These are phyloP conservation scores for Herminia tarsipennalis DNA, from an alignment of 2,888 invertebrate species.

Conservation along the genomic window DNA sequence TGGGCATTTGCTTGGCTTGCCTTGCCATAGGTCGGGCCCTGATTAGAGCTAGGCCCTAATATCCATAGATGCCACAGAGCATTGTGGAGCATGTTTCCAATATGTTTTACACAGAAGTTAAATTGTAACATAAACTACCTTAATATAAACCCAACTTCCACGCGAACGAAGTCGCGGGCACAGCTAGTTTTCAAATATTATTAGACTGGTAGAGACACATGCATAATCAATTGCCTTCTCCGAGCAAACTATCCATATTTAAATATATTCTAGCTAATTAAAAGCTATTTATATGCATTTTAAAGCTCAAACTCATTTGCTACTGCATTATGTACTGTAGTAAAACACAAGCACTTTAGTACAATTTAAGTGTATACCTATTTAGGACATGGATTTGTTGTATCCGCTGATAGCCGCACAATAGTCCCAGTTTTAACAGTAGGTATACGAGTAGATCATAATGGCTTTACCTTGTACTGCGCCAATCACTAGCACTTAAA, in stretches of 20 bases:
- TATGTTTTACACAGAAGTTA: too few relatives aligned
- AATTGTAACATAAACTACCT: too few relatives aligned
- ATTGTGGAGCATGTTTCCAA: too few relatives aligned
- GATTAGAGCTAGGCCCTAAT: too few relatives aligned
- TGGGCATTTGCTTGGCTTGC: too few relatives aligned
- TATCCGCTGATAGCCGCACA: constrained; percentile 60
- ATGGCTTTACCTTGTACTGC: constrained; percentile 79
- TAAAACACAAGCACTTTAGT: constrained; percentile 19
- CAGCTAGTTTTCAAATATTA: neutral
- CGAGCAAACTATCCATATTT: constrained; percentile 29
- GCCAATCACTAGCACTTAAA: constrained; percentile 65
- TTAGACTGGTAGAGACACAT: constrained; percentile 1
- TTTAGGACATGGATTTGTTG: constrained; percentile 52
- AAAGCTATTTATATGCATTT: constrained; percentile 26
- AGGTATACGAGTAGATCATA: constrained; percentile 72
- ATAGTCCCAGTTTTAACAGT: constrained; percentile 73
- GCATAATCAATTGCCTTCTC: constrained; percentile 21
- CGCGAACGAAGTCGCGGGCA: too few relatives aligned
- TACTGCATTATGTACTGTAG: constrained; percentile 13
- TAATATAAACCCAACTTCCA: too few relatives aligned
- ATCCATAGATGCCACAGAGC: too few relatives aligned
- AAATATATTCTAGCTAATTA: constrained; percentile 37
- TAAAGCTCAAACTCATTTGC: constrained; percentile 7
- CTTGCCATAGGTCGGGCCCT: too few relatives aligned
- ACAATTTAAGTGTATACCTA: constrained; percentile 47